Evolutionary conservation across 2,797 vertebrate species (phyloP), one percentile per base, ranked within the genome.

Genomic region (Lithobates pipiens): DNA sequence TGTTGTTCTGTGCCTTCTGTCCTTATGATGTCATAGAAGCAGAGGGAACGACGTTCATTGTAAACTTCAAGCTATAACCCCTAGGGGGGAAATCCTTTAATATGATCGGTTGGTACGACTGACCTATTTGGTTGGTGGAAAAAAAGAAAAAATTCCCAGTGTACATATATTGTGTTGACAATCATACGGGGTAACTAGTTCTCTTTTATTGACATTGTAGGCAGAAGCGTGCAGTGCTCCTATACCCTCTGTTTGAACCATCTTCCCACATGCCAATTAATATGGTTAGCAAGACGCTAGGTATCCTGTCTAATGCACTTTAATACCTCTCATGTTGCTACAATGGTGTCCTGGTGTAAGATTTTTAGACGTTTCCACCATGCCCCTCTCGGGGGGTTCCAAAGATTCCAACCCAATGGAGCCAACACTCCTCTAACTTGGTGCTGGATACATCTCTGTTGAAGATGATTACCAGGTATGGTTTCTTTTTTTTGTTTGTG

Each of bases 241-340:
- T 54, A 44, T 23, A 67, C 54, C 67, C 74, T 81, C 70, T 77
- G 25, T 86, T 46, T 72, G 44, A 77, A 63, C 21, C 16, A 57
- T 69, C 39, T 76, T 36, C 71, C 75, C 57, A 10, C 65, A 73
- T 42, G 61, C 29, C 44, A 79, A 86, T 39, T 83, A 79, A 79
- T 83, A 86, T 75, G 65, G 29, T 67, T 50, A 75, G 77, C 81
- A 83, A 82, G 76, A 83, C 82, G 46, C 69, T 86, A 75, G 76
- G 54, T 50, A 32, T 83, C 80, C 85, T 87, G 80, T 87, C 39
- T 83, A 83, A 87, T 87, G 85, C 85, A 87, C 85, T 87, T 87
- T 87, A 87, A 61, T 44, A 34, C 57, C 13, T 36, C 42, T 9
- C 70, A 68, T 25, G 9, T 61, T 78, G 7, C 6, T 13, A 57